phyloP scores from a whole-genome alignment of 2,113 vertebrate genomes.

The Hystrix cristata region DNA sequence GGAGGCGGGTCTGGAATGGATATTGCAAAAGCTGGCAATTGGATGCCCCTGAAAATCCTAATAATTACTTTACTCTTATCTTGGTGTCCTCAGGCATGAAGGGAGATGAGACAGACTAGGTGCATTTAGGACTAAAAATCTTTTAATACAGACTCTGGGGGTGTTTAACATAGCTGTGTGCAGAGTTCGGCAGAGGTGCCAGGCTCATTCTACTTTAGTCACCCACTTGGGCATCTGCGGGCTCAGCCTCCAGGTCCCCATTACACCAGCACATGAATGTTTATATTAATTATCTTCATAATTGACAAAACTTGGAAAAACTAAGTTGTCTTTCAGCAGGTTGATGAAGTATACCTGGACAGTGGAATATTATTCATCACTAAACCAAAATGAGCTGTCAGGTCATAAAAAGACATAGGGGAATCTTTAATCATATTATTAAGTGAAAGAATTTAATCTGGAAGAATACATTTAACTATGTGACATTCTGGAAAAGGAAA shows the following conservation, averaged over 20 bases:
- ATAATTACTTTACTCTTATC: neutral
- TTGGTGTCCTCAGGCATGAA: neutral
- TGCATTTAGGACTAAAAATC: neutral
- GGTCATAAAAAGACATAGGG: neutral
- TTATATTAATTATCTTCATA: neutral
- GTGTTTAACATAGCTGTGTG: neutral
- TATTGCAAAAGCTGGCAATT: neutral
- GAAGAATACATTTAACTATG: neutral
- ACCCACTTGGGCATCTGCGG: neutral
- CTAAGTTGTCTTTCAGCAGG: neutral
- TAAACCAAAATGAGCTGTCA: neutral
- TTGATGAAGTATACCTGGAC: neutral
- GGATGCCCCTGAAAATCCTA: neutral
- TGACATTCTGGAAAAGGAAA: neutral
- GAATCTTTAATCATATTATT: neutral
- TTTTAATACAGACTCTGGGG: neutral
- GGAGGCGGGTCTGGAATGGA: neutral
- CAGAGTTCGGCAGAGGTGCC: neutral
- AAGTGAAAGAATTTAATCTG: neutral
- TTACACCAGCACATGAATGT: neutral
- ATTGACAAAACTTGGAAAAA: neutral
- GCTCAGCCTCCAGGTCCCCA: neutral
- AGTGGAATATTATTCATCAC: neutral
- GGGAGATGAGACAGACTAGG: neutral
- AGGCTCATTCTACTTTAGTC: neutral